These are phyloP conservation scores for Myrmecophaga tridactyla DNA, from an alignment of 2,113 vertebrate species.

Conservation along the genomic window DNA sequence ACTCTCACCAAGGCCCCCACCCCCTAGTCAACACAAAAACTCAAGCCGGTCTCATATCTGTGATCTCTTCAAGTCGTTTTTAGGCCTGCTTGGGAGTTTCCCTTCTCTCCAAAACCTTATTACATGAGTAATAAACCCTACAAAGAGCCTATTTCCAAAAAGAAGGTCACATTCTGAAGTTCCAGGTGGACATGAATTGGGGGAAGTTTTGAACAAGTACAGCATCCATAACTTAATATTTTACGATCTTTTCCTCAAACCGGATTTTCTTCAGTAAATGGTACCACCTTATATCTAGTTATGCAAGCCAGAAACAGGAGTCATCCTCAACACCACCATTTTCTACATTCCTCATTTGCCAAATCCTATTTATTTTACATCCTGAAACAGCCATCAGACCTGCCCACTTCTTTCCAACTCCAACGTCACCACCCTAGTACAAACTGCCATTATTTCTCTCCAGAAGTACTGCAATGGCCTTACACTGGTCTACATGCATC, in stretches of 20 bases:
- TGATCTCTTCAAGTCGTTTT: not conserved
- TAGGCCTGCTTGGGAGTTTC: not conserved
- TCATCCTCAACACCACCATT: not conserved
- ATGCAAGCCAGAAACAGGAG: not conserved
- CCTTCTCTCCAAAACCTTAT: not conserved
- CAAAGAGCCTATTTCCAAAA: too few species aligned
- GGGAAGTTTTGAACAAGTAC: too few species aligned
- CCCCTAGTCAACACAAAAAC: not conserved
- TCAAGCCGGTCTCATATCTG: not conserved
- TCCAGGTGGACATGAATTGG: too few species aligned
- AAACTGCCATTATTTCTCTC: not conserved
- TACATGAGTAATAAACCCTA: not conserved
- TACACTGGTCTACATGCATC: not conserved
- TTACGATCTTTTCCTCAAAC: not conserved
- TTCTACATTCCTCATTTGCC: not conserved
- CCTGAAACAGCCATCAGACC: not conserved
- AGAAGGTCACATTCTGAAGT: too few species aligned
- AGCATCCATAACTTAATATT: not conserved
- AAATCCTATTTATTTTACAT: constrained; percentile 6
- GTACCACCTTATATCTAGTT: not conserved
- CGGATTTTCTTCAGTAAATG: constrained; percentile 1
- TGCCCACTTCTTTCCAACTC: not conserved
- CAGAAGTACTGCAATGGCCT: not conserved
- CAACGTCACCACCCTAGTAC: not conserved
- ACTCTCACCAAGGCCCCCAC: not conserved